These are phyloP conservation scores for Xenotilapia leptura DNA, from an alignment of 2,113 vertebrate species.

Conservation along the genomic window DNA sequence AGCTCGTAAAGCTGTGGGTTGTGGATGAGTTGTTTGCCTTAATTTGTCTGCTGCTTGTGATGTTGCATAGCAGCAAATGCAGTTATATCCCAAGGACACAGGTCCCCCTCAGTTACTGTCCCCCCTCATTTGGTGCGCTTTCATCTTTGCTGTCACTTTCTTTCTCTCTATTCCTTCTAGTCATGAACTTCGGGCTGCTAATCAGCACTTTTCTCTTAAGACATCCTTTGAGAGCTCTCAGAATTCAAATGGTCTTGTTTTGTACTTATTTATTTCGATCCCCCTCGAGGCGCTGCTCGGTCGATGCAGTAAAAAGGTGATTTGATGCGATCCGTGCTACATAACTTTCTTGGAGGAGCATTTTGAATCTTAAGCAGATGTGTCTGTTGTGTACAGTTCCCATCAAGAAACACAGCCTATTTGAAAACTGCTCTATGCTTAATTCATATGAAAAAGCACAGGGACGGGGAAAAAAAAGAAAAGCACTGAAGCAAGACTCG, in stretches of 20 bases:
- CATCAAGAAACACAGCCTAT: background rate
- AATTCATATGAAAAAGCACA: conserved; percentile 16
- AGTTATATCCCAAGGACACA: background rate
- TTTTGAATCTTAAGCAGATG: conserved; percentile 23
- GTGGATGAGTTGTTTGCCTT: background rate
- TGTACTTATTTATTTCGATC: conserved; percentile 40
- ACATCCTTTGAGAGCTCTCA: conserved; percentile 13
- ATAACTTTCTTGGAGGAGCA: conserved; percentile 6
- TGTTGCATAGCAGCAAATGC: background rate
- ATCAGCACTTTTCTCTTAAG: conserved; percentile 34
- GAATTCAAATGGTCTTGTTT: conserved; percentile 42
- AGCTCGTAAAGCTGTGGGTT: background rate
- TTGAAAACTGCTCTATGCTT: background rate
- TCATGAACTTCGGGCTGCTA: background rate
- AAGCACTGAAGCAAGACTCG: background rate
- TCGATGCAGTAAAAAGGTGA: conserved; percentile 26
- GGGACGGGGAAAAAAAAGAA: background rate
- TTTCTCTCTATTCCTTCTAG: background rate
- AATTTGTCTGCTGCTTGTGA: background rate
- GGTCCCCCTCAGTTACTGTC: background rate
- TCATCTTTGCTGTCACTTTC: conserved; percentile 20
- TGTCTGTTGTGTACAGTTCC: background rate
- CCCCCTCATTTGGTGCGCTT: background rate
- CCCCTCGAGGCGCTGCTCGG: background rate
- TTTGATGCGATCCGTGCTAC: conserved; percentile 12